These are phyloP conservation scores for Gambusia affinis DNA, from an alignment of 2,113 vertebrate species.

Conservation along the genomic window DNA sequence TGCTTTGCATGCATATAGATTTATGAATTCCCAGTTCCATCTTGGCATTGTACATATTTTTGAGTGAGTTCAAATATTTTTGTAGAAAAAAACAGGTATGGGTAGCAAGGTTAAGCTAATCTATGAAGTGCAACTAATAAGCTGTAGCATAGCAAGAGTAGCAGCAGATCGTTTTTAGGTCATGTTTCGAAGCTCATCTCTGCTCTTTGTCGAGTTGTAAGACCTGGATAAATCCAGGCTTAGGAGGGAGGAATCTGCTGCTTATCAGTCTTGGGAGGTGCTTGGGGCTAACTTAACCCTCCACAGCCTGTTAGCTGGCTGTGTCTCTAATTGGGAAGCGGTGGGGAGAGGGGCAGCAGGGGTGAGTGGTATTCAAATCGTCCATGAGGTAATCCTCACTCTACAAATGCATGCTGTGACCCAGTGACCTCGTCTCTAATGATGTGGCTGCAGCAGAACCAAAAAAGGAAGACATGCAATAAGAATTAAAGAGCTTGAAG, in stretches of 20 bases:
- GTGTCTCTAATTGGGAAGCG: slow-evolving; percentile 71
- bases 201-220: slow-evolving; percentile 51
- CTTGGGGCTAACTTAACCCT: slow-evolving; percentile 59
- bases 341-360: slow-evolving; percentile 56
- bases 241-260: slow-evolving; percentile 70
- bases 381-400: slow-evolving; percentile 76
- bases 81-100: neutral
- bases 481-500: slow-evolving; percentile 13
- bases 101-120: neutral
- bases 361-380: slow-evolving; percentile 72
- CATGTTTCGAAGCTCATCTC: slow-evolving; percentile 60
- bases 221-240: slow-evolving; percentile 72
- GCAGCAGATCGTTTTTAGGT: slow-evolving; percentile 62
- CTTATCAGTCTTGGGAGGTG: slow-evolving; percentile 75
- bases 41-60: slow-evolving; percentile 24
- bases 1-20: slow-evolving; percentile 21
- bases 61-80: slow-evolving; percentile 50
- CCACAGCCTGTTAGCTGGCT: slow-evolving; percentile 70
- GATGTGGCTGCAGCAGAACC: slow-evolving; percentile 49
- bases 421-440: slow-evolving; percentile 64
- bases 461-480: slow-evolving; percentile 38
- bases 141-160: slow-evolving; percentile 23
- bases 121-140: neutral
- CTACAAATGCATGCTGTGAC: slow-evolving; percentile 76
- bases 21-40: slow-evolving; percentile 36